These are phyloP conservation scores for Rhadinocentrus ornatus DNA, from an alignment of 2,797 vertebrate species.

Conservation along the genomic window DNA sequence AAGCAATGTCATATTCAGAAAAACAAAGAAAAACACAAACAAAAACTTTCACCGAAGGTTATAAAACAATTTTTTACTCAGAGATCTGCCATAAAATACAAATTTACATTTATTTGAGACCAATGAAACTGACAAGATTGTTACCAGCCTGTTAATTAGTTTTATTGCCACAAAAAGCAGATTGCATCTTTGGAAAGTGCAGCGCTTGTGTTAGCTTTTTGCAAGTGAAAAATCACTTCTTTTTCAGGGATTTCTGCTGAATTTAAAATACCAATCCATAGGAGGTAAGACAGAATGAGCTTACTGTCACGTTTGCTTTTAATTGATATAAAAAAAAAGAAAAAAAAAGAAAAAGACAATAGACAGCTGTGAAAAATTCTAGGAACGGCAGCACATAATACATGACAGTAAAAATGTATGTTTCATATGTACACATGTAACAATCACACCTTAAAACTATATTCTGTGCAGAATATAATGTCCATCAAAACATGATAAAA, in stretches of 20 bases:
- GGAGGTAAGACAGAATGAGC: slow-evolving; percentile 49
- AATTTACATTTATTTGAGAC: slow-evolving; percentile 43
- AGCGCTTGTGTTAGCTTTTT: neutral
- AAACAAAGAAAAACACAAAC: neutral
- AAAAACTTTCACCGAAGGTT: neutral
- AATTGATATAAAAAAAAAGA: slow-evolving; percentile 39
- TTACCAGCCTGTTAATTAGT: neutral
- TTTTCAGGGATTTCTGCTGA: slow-evolving; percentile 33
- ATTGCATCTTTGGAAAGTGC: slow-evolving; percentile 16
- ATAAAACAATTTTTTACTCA: slow-evolving; percentile 68
- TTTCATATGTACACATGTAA: slow-evolving; percentile 34
- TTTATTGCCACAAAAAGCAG: slow-evolving; percentile 7
- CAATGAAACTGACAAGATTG: neutral
- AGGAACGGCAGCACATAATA: slow-evolving; percentile 10
- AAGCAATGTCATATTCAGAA: too few species aligned
- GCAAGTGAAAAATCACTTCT: slow-evolving; percentile 4
- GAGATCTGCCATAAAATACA: slow-evolving; percentile 57
- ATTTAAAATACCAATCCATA: slow-evolving; percentile 53
- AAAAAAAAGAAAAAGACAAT: slow-evolving; percentile 1
- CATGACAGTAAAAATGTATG: neutral
- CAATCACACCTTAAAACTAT: slow-evolving; percentile 30
- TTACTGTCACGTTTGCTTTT: slow-evolving; percentile 28
- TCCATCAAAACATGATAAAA: slow-evolving; percentile 38
- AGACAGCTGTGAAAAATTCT: slow-evolving; percentile 6
- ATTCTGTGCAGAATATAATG: slow-evolving; percentile 26